A percentile compares a stretch with the other conserved stretches of the same genome.
phyloP scores from a whole-genome alignment of 2,888 invertebrate species.

The Clunio marinus region DNA sequence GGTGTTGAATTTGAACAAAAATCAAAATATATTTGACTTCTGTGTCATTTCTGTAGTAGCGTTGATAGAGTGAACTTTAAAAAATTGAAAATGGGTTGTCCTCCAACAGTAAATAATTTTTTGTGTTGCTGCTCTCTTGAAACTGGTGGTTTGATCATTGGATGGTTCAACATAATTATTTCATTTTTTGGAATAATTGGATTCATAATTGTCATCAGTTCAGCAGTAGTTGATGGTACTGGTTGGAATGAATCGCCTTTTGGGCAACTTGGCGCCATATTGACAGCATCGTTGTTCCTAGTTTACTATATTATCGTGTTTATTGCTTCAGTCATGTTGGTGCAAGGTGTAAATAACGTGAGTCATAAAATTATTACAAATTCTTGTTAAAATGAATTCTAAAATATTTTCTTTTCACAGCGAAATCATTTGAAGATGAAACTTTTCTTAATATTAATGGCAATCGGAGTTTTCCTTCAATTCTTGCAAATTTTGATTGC shows the following conservation, averaged over 20 bases:
- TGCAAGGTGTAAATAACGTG: neutral
- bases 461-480: neutral
- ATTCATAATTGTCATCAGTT: neutral
- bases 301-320: neutral
- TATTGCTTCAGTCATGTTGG: neutral
- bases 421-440: neutral
- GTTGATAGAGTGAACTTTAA: neutral
- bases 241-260: no score
- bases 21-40: neutral
- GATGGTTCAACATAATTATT: neutral
- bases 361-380: neutral
- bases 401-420: no score
- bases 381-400: neutral
- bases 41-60: neutral
- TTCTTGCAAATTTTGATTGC: neutral
- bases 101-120: neutral
- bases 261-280: no score
- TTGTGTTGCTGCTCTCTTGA: neutral
- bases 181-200: neutral
- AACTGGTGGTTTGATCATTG: constrained; percentile 19
- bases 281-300: neutral
- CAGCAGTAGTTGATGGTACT: no score
- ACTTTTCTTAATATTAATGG: neutral
- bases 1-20: neutral
- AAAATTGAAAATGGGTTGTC: neutral